Evolutionary conservation across 1,140 invertebrate genomes (phyloP).

Genomic region (Andrena cerasifolii): DNA sequence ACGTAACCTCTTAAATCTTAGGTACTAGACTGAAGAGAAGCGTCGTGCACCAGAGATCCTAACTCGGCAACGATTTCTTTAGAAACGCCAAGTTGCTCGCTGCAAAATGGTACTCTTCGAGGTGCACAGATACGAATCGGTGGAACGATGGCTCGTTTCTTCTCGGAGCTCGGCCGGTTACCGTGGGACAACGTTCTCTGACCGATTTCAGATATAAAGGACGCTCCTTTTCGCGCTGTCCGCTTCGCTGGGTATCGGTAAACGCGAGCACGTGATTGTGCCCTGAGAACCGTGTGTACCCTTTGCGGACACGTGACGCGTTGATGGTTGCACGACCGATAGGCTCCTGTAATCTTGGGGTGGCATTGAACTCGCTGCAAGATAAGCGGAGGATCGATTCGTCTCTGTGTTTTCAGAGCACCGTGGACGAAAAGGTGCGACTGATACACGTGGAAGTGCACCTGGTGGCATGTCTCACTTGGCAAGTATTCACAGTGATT

Average conservation of each 20-base stretch:
- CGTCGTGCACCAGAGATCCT: no score
- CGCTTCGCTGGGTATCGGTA: background rate
- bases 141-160: no score
- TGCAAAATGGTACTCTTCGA: conserved; percentile 8
- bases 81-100: background rate
- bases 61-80: no score
- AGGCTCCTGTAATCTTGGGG: conserved; percentile 10
- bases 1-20: no score
- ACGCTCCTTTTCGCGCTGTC: background rate
- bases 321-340: conserved; percentile 18
- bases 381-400: conserved; percentile 1
- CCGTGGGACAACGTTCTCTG: no score
- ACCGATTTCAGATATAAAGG: no score
- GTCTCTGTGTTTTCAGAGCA: background rate
- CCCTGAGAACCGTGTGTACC: background rate
- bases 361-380: conserved; percentile 41
- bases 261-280: conserved; percentile 14
- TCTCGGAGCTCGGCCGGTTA: no score
- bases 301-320: conserved; percentile 21
- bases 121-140: no score
- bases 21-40: no score
- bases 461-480: no score
- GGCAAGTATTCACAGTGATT: no score
- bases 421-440: background rate
- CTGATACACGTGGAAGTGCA: no score